Conservation (phyloP, 2,113 vertebrate genomes). For the Pelvicachromis taeniatus region DNA sequence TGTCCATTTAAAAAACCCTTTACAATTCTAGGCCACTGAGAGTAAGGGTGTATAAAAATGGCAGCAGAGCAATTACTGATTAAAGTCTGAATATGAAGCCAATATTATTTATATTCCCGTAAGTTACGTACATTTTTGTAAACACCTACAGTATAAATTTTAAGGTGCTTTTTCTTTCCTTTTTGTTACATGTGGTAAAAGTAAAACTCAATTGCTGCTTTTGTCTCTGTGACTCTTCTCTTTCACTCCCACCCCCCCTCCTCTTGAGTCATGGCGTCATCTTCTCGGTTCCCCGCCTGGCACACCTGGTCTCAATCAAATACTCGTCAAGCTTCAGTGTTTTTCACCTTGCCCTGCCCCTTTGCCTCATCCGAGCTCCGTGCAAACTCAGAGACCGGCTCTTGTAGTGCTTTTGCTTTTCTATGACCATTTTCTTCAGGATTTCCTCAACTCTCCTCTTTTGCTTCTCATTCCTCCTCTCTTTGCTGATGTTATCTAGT, state of each 20-base stretch:
- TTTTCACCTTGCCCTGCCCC: too few species aligned
- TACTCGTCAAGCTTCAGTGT: neutral
- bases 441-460: neutral
- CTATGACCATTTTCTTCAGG: neutral
- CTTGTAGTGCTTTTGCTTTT: neutral
- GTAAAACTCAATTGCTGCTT: neutral
- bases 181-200: neutral
- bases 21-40: neutral
- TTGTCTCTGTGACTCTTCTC: neutral
- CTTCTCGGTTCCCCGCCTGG: neutral
- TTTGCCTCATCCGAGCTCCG: neutral
- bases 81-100: neutral
- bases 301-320: neutral
- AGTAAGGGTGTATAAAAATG: neutral
- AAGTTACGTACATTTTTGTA: neutral
- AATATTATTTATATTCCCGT: neutral
- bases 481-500: neutral
- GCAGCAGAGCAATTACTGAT: neutral
- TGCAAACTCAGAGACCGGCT: neutral
- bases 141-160: neutral
- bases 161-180: neutral
- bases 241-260: neutral
- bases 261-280: neutral
- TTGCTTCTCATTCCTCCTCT: neutral
- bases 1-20: neutral